A percentile compares a stretch with the other conserved stretches of the same genome.
Evolutionary conservation across 2,888 invertebrate genomes (phyloP).

Genomic region (Portevinia maculata): DNA sequence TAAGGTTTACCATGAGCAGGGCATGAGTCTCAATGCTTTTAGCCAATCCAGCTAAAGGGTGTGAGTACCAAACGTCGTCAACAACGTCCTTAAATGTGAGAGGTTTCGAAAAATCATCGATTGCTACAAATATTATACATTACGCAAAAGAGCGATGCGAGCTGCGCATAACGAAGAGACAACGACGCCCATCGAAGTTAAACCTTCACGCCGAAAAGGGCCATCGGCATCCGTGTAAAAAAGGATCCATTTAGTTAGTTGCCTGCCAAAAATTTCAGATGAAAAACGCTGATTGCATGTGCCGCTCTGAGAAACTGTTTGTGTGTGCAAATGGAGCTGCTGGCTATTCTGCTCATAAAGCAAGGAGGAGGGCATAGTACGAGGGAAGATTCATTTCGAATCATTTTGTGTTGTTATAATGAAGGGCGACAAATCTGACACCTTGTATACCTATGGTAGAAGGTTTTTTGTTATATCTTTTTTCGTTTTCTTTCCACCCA

Average conservation of each 20-base stretch:
- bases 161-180: slow-evolving; percentile 72
- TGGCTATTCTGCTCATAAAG: slow-evolving; percentile 1
- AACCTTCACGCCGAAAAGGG: slow-evolving; percentile 70
- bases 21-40: slow-evolving; percentile 45
- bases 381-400: slow-evolving; percentile 67
- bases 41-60: slow-evolving; percentile 50
- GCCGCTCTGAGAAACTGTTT: slow-evolving; percentile 50
- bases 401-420: slow-evolving; percentile 78
- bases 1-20: slow-evolving; percentile 72
- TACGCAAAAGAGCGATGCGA: slow-evolving; percentile 59
- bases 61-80: slow-evolving; percentile 37
- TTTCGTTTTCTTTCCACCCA: slow-evolving; percentile 68
- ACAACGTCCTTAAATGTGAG: slow-evolving; percentile 44
- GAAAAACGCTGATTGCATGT: slow-evolving; percentile 74
- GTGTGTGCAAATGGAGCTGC: slow-evolving; percentile 37
- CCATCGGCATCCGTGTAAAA: slow-evolving; percentile 68
- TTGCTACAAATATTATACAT: slow-evolving; percentile 74
- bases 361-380: no score
- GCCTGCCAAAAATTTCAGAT: slow-evolving; percentile 71
- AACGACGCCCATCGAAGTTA: slow-evolving; percentile 71
- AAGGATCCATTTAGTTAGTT: no score
- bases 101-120: slow-evolving; percentile 70
- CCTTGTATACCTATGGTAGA: slow-evolving; percentile 79
- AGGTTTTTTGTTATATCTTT: slow-evolving; percentile 40
- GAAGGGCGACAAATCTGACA: slow-evolving; percentile 83